Evolutionary conservation across 2,113 vertebrate species (phyloP), one percentile per base, ranked within the genome.

Genomic region (Gambusia affinis): DNA sequence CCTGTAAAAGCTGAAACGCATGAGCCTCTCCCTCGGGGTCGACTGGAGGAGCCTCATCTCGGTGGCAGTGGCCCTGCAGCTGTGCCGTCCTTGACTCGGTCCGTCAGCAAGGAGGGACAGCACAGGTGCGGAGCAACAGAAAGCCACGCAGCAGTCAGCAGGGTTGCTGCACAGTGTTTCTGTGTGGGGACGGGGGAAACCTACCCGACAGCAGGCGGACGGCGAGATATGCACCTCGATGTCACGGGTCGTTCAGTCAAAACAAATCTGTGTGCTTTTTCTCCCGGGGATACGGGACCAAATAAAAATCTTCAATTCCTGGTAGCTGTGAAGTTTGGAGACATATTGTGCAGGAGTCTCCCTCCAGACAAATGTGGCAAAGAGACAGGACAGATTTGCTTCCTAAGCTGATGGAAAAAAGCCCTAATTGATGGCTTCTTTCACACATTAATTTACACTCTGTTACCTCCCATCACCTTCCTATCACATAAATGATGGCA

Each of bases 51-150:
- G 63, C 30, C 68, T 67, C 33, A 66, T 84, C 72, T 77, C 67
- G 70, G 66, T 47, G 39, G 67, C 65, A 78, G 83, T 12, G 4
- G 81, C 71, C 71, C 74, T 64, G 71, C 80, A 82, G 73, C 73
- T 70, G 81, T 71, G 81, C 71, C 88, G 89, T 91, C 92, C 92
- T 93, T 89, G 91, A 80, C 74, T 89, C 80, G 83, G 88, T 89
- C 86, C 31, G 75, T 86, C 85, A 80, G 84, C 80, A 72, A 86
- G 87, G 84, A 84, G 86, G 84, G 72, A 83, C 80, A 80, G n/a
- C 44, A 19, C 88, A 90, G 89, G 88, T 90, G 83, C 81, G 85
- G 80, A 72, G 78, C 82, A 42, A 82, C 76, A 67, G 83, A 87
- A 66, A 89, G 71, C 83, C 60, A 82, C 85, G 72, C 87, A 76